Conservation (phyloP, 2,888 invertebrate species). For the Cosmia pyralina region DNA sequence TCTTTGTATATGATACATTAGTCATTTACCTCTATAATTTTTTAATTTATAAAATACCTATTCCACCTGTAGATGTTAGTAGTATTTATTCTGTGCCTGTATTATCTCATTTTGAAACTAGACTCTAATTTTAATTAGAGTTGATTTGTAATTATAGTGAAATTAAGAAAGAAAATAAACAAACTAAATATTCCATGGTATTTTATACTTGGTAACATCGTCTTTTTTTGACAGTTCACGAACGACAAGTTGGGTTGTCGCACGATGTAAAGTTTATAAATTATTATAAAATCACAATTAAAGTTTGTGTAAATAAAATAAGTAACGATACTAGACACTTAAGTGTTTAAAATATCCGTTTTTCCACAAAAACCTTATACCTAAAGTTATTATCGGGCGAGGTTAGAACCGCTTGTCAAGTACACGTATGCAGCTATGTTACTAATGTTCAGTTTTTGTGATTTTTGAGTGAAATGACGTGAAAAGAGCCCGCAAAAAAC, state of each 20-base stretch:
- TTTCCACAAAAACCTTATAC: constrained; percentile 29
- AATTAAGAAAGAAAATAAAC: not conserved
- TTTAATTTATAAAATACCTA: not conserved
- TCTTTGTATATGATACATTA: not conserved
- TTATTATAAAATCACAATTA: constrained; percentile 52
- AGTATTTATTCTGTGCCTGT: no score
- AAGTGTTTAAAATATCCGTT: constrained; percentile 30
- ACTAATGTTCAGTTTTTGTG: constrained; percentile 75
- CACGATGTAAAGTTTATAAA: constrained; percentile 62
- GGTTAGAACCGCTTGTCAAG: constrained; percentile 85
- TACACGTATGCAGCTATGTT: constrained; percentile 88
- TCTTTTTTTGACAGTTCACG: constrained; percentile 58
- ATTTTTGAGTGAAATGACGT: constrained; percentile 77
- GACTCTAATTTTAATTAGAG: not conserved
- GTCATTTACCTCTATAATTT: not conserved
- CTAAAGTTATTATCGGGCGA: constrained; percentile 67
- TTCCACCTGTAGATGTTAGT: not conserved
- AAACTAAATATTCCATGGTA: not conserved
- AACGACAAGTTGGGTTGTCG: constrained; percentile 63
- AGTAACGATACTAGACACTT: constrained; percentile 32
- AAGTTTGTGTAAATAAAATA: constrained; percentile 59
- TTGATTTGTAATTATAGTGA: not conserved
- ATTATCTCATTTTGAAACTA: not conserved
- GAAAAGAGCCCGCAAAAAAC: constrained; percentile 78
- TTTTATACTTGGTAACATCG: constrained; percentile 60